Evolutionary conservation across 2,113 vertebrate genomes (phyloP).

Genomic region (Poeciliopsis turrubarensis): DNA sequence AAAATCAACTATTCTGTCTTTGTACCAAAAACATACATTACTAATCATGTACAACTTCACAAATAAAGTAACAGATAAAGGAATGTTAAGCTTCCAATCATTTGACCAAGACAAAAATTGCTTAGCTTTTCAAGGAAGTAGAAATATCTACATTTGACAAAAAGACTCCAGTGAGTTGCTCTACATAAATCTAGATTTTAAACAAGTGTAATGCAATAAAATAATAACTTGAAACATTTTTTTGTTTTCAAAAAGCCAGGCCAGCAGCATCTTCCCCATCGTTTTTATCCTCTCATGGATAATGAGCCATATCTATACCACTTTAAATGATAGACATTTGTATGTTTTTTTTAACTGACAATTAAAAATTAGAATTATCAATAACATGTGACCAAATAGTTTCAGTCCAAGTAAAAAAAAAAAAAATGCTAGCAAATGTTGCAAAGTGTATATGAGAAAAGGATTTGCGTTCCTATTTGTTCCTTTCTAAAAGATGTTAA

Average conservation of each 20-base stretch:
- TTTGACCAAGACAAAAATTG: not conserved
- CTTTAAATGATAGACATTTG: not conserved
- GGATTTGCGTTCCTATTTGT: constrained; percentile 25
- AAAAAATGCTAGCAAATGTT: constrained; percentile 14
- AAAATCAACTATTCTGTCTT: not conserved
- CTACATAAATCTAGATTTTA: not conserved
- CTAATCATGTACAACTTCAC: not conserved
- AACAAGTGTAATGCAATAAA: not conserved
- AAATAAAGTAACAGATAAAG: not conserved
- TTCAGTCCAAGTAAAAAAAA: constrained; percentile 7
- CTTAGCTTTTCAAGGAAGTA: not conserved
- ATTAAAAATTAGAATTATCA: too few species aligned
- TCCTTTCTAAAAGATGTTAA: constrained; percentile 15
- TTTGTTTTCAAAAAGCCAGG: not conserved
- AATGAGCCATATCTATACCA: not conserved
- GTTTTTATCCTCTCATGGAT: not conserved
- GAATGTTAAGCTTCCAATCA: not conserved
- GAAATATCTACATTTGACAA: not conserved
- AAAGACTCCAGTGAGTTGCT: not conserved
- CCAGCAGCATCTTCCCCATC: not conserved
- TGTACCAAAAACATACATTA: not conserved
- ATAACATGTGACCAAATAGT: constrained; percentile 53
- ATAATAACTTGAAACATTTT: not conserved
- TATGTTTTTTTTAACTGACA: not conserved
- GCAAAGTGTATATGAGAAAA: constrained; percentile 27